Base-by-base conservation (phyloP, 2,113 vertebrate genomes). In the Pica pica region DNA sequence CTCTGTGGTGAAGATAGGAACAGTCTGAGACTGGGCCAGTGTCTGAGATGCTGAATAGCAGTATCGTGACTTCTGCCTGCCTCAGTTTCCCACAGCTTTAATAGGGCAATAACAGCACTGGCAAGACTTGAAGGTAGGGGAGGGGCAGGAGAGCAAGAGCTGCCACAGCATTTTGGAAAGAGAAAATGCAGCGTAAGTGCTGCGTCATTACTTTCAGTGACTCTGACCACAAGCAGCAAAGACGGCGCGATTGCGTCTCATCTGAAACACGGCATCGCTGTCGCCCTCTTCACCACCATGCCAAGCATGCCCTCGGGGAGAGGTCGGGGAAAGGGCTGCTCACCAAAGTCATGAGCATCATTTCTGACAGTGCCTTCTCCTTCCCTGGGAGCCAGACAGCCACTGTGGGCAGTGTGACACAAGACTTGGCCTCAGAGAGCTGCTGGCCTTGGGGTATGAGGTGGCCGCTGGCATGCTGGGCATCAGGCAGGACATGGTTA, bases 401-500 rank as follows among this genome's bases (percentile, higher is more conserved):
- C 35, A 2, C 20, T 27, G 9, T 3, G 33, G 67, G 71, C 22
- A 12, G 37, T 6, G 1, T 0, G 0, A 13, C 47, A 41, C 28
- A 9, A 47, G 22, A 18, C 69, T 42, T 31, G 73, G 55, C 52
- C 2, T 2, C 2, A 7, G 61, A 46, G 27, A 33, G 49, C 49
- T 55, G 35, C 55, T 35, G 74, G 56, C 39, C 67, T 30, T 0
- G 0, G 30, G 44, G 10, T 13, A 7, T 0, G 1, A 55, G 65
- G 33, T n/a, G 57, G 70, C 41, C 0, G 1, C 55, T 28, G 47
- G 47, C 7, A 2, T 18, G 42, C 69, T 42, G 77, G 74, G 78
- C 23, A 56, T 59, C 81, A 69, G 94, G 65, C 95, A 96, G 86
- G 93, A 96, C 86, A 95, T 1, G n/a, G 95, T 96, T 95, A 97